Evolutionary conservation across 1,140 invertebrate species (phyloP).

Genomic region (Bombus terrestris): DNA sequence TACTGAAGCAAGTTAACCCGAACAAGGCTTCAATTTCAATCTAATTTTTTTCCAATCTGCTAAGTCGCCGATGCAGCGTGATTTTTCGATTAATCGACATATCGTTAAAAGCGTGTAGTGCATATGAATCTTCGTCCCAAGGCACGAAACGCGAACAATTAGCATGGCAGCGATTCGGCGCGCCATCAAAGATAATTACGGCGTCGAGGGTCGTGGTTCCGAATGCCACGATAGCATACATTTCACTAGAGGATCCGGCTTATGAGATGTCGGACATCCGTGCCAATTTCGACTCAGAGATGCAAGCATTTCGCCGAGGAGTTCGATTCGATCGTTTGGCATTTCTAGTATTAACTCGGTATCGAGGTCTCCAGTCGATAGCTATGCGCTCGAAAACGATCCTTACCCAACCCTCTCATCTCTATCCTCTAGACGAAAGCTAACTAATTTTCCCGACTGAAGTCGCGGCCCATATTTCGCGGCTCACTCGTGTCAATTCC

Average conservation of each 20-base stretch:
- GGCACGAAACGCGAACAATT: conserved; percentile 42
- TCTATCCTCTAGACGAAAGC: not conserved
- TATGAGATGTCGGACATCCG: conserved; percentile 48
- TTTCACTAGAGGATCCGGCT: conserved; percentile 32
- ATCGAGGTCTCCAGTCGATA: conserved; percentile 11
- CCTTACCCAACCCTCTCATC: not conserved
- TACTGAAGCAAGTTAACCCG: too few species aligned
- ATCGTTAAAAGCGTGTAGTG: not conserved
- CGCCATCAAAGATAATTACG: conserved; percentile 55
- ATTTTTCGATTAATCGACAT: not conserved
- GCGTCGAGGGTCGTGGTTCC: conserved; percentile 18
- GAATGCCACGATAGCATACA: conserved; percentile 39
- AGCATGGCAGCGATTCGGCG: conserved; percentile 44
- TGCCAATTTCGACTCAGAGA: conserved; percentile 44
- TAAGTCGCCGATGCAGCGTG: too few species aligned
- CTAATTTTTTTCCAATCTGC: too few species aligned
- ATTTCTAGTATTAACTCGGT: conserved; percentile 50
- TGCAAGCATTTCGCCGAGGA: conserved; percentile 38
- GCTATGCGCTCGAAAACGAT: conserved; percentile 22
- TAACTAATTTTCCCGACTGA: conserved; percentile 7
- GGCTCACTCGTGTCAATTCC: not conserved
- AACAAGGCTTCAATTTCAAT: too few species aligned
- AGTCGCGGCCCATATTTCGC: conserved; percentile 6
- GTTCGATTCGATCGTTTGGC: conserved; percentile 43
- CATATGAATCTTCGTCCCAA: not conserved